phyloP scores from a whole-genome alignment of 2,113 vertebrate genomes.

The Copsychus sechellarum region DNA sequence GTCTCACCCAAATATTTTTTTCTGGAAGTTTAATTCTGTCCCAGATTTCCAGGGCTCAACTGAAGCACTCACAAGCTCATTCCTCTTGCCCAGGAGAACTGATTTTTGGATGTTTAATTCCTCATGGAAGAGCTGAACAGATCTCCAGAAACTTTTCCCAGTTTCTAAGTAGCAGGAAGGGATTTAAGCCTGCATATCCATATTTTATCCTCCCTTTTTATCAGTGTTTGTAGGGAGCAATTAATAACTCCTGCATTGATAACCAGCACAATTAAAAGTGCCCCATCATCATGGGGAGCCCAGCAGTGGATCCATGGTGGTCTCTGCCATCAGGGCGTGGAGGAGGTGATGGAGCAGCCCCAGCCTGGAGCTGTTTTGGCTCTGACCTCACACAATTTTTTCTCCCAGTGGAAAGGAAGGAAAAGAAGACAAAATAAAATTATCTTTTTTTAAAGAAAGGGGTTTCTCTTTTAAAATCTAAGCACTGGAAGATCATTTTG shows the following conservation, averaged over 20 bases:
- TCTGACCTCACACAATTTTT: background rate
- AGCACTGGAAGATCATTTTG: background rate
- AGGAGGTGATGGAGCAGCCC: background rate
- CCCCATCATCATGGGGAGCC: background rate
- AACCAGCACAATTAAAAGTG: background rate
- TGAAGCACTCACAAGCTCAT: background rate
- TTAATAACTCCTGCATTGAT: background rate
- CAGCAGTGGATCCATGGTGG: rapidly evolving
- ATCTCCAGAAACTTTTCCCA: background rate
- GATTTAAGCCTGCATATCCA: rapidly evolving
- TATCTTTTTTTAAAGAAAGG: background rate
- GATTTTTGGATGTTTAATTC: background rate
- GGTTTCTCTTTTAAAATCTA: background rate
- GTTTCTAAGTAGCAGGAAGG: background rate
- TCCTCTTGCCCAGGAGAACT: background rate
- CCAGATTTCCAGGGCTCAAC: background rate
- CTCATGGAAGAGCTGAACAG: background rate
- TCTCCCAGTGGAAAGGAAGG: background rate
- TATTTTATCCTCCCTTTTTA: background rate
- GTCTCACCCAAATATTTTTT: background rate
- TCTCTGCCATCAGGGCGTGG: background rate
- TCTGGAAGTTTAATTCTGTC: background rate
- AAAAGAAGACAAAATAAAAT: background rate
- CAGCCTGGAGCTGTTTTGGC: background rate
- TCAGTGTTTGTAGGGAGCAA: background rate